Evolutionary conservation across 1,140 invertebrate genomes (phyloP).

Genomic region (Lasaia peninsularis): DNA sequence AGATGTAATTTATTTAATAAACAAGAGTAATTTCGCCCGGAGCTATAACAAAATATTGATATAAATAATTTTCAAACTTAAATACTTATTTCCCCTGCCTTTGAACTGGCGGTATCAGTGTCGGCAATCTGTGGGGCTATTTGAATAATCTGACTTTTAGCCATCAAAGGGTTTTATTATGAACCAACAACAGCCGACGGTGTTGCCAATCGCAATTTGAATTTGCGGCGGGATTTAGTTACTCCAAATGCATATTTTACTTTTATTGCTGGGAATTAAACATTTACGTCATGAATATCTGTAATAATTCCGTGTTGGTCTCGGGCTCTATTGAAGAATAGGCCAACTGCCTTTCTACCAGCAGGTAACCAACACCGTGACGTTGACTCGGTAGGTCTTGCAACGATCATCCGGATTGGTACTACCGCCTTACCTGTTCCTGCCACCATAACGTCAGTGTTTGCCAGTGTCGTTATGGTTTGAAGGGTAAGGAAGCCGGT

Average conservation of each 20-base stretch:
- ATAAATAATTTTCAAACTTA: conserved; percentile 44
- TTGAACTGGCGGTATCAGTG: conserved; percentile 44
- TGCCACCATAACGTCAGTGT: too few relatives aligned
- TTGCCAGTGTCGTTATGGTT: too few relatives aligned
- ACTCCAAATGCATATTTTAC: conserved; percentile 30
- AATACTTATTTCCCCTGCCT: conserved; percentile 43
- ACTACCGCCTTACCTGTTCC: too few relatives aligned
- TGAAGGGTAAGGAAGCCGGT: too few relatives aligned
- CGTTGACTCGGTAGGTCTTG: too few relatives aligned
- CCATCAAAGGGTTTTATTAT: conserved; percentile 51
- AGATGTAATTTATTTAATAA: conserved; percentile 9
- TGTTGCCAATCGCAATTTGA: conserved; percentile 42
- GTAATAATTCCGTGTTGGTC: too few relatives aligned
- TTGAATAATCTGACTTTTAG: conserved; percentile 52
- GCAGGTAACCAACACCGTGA: too few relatives aligned
- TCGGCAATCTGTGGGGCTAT: conserved; percentile 43
- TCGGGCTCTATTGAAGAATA: too few relatives aligned
- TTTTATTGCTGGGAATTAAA: conserved; percentile 9
- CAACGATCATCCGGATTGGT: too few relatives aligned
- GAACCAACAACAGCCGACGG: conserved; percentile 34
- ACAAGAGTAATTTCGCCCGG: conserved; percentile 11
- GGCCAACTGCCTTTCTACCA: neutral
- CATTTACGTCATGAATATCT: conserved; percentile 3
- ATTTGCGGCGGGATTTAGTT: conserved; percentile 31
- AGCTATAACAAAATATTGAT: conserved; percentile 38